Percentiles rank a stretch among this genome's conserved stretches.
Conservation (phyloP, 1,140 invertebrate species). For the Asbolus verrucosus region DNA sequence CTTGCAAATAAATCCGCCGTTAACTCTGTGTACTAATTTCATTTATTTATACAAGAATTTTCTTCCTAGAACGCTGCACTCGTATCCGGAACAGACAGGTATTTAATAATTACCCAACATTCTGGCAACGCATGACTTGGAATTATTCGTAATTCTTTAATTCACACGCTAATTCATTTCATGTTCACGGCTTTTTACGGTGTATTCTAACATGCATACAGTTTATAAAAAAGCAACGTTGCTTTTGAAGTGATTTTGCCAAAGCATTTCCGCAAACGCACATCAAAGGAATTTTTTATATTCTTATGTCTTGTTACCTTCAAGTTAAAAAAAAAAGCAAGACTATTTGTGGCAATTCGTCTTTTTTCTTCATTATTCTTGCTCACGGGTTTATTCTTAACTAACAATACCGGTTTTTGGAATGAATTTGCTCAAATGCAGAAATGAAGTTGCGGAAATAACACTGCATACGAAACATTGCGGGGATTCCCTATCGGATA, state of each 20-base stretch:
- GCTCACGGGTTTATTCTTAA: background rate
- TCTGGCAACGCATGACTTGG: too few relatives aligned
- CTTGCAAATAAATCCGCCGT: background rate
- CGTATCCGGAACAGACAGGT: too few relatives aligned
- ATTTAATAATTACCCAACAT: too few relatives aligned
- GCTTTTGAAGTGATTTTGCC: slow-evolving; percentile 2
- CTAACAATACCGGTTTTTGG: background rate
- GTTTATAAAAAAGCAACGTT: slow-evolving; percentile 14
- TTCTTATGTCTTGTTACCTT: background rate
- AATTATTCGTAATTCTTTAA: too few relatives aligned
- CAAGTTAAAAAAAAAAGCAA: background rate
- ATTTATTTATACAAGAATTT: slow-evolving; percentile 15
- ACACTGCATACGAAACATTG: too few relatives aligned
- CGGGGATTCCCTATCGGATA: too few relatives aligned
- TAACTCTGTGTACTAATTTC: slow-evolving; percentile 1
- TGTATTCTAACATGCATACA: too few relatives aligned
- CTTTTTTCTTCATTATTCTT: background rate
- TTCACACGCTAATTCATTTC: too few relatives aligned
- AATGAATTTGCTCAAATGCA: background rate
- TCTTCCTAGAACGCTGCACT: background rate
- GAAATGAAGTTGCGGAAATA: background rate
- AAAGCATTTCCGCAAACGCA: background rate
- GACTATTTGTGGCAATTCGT: slow-evolving; percentile 3
- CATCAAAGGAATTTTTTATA: slow-evolving; percentile 20
- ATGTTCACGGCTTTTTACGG: background rate